A percentile compares a stretch with the other conserved stretches of the same genome.
These are phyloP conservation scores for Drosophila neutralis DNA, from an alignment of 2,888 invertebrate species.

Conservation along the genomic window DNA sequence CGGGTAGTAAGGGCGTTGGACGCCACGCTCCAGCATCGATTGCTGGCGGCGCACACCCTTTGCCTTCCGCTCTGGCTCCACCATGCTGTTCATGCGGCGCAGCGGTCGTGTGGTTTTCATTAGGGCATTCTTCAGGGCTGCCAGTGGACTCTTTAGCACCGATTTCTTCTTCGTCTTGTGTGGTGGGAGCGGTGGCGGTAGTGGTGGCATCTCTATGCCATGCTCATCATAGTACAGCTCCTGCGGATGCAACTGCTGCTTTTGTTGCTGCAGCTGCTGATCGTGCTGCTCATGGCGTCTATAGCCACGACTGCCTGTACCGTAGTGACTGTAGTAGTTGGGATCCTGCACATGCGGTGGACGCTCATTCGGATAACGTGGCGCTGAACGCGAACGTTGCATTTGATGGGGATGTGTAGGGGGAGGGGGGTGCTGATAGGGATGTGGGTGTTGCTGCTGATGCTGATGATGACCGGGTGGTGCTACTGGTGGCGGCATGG, in stretches of 20 bases:
- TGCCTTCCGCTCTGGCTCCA: slow-evolving; percentile 82
- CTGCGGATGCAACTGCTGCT: slow-evolving; percentile 12
- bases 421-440: slow-evolving; percentile 25
- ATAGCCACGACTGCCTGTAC: slow-evolving; percentile 45
- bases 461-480: slow-evolving; percentile 15
- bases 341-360: slow-evolving; percentile 72
- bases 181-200: slow-evolving; percentile 74
- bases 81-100: slow-evolving; percentile 85
- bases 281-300: slow-evolving; percentile 38
- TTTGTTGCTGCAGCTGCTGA: neutral
- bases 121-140: slow-evolving; percentile 84
- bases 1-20: slow-evolving; percentile 83
- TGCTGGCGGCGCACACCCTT: slow-evolving; percentile 83
- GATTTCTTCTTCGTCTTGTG: slow-evolving; percentile 83
- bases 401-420: slow-evolving; percentile 60
- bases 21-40: slow-evolving; percentile 84
- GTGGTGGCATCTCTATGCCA: slow-evolving; percentile 71
- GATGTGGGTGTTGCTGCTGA: slow-evolving; percentile 13
- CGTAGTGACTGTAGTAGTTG: slow-evolving; percentile 74
- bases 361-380: slow-evolving; percentile 71
- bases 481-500: slow-evolving; percentile 73
- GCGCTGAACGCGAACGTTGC: slow-evolving; percentile 75
- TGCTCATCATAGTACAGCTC: slow-evolving; percentile 79
- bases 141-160: slow-evolving; percentile 83
- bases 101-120: slow-evolving; percentile 83